Evolutionary conservation across 2,888 invertebrate genomes (phyloP).

Genomic region (Oscheius onirici): DNA sequence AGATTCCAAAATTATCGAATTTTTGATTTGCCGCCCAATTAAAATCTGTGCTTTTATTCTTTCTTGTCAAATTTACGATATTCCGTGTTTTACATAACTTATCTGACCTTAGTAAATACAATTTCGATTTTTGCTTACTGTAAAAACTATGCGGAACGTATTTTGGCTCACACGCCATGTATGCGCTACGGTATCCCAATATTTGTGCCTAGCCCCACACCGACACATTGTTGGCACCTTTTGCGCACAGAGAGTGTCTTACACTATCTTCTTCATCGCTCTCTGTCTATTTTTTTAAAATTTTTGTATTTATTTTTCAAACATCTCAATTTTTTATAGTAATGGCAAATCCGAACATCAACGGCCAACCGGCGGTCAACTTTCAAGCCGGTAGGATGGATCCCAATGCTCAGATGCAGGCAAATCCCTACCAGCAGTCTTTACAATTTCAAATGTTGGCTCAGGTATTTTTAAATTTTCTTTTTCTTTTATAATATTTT

Average conservation of each 20-base stretch:
- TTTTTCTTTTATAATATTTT: background rate
- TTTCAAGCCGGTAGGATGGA: background rate
- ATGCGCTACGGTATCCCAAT: background rate
- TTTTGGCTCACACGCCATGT: background rate
- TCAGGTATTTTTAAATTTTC: slow-evolving; percentile 11
- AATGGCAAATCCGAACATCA: slow-evolving; percentile 6
- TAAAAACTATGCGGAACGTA: background rate
- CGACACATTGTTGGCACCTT: no score
- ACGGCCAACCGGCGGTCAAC: slow-evolving; percentile 5
- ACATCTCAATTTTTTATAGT: background rate
- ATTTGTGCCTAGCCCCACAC: no score
- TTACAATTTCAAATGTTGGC: slow-evolving; percentile 11
- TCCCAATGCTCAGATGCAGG: background rate
- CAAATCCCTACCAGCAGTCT: background rate
- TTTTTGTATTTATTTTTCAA: no score
- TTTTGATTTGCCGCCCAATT: no score
- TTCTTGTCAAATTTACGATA: no score
- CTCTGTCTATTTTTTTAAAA: background rate
- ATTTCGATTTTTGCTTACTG: background rate
- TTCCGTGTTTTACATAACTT: no score
- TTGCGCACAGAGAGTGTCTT: background rate
- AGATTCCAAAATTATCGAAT: no score
- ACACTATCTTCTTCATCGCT: background rate
- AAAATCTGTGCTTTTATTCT: no score
- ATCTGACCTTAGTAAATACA: no score